Base-by-base conservation (phyloP, 2,888 invertebrate genomes). In the Cheilosia urbana region DNA sequence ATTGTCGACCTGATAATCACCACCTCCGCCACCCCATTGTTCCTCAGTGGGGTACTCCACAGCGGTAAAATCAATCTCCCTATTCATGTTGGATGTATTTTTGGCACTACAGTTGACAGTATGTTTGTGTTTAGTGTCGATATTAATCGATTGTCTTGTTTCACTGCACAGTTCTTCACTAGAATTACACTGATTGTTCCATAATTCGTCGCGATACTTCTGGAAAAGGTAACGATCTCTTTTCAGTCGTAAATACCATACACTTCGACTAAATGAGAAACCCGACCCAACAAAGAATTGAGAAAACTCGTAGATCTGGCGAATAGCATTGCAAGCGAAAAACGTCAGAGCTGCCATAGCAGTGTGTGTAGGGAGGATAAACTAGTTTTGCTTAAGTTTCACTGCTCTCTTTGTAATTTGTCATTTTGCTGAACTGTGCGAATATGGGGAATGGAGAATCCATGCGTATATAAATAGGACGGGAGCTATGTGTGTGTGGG, bases 311-410 rank as follows among this genome's bases (percentile, higher is more conserved):
- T 87, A 90, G 27, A 92, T 82, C 84, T 92, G 90, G 76, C 89
- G 88, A 78, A 90, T 71, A 53, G 89, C 88, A 89, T 88, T 89
- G 87, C 87, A 89, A 76, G 88, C 88, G 83, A 90, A 88, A 85
- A 90, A 88, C 73, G 89, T 88, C 88, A 92, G 87, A 89, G 92
- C 91, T 84, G 91, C 92, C 92, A 92, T 92, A 87, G 40, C 55
- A 60, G 66, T 82, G 66, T 5, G 55, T 65, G 73, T 17, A 42
- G 42, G 49, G 58, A 55, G 40, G 77, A 47, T 15, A 21, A 53
- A 76, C 55, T 60, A 47, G 34, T 49, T 34, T 34, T 40, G 27
- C 21, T 5, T 27, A 24, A 27, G 24, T 0, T 51, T 45, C 30
- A 58, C 5, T 15, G 55, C 30, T 40, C 51, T 60, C 37, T 34